Base-by-base conservation (phyloP, 2,888 invertebrate species). In the Ichneumoninae sp. region DNA sequence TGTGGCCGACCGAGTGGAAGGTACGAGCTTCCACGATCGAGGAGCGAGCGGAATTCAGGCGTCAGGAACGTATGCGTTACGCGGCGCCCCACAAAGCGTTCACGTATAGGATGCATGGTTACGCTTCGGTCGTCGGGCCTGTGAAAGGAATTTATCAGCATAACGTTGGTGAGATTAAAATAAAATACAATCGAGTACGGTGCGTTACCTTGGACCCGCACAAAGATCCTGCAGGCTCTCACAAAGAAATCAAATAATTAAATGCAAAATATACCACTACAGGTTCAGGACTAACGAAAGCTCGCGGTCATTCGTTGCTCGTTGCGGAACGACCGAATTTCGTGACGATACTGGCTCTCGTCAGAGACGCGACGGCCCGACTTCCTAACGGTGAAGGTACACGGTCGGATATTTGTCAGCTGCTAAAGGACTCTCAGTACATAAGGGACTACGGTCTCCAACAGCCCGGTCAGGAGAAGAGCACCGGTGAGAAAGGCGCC, bases 381-480 rank as follows among this genome's bases (percentile, higher is more conserved):
- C 94, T 99, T 88, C 99, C 99, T 0, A 98, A 98, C 93, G 98
- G 99, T 0, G 98, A 98, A 94, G 99, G 98, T 16, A 98, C 98
- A 0, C 94, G 98, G 1, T 97, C 97, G 0, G 98, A 99, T 91
- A 98, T 99, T 78, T 97, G 98, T 90, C 98, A 98, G 89, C 94
- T 99, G 84, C 94, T 99, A 75, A 97, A 96, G 88, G 97, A 97
- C 90, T 97, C 97, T 0, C 96, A 96, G 89, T 97, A 96, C 86
- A 94, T 95, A 33, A 94, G 94, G 86, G 82, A 84, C 16, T 79
- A 84, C 33, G 82, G 84, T n/a, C 54, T 81, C 1, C 40, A 79
- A 30, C 84, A 84, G 52, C 66, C 82, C 22, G 82, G 84, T 1
- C 84, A 84, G 65, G 94, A 93, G 2, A 93, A 94, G 72, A 94